Base-by-base conservation (phyloP, 2,888 invertebrate species). In the Acrobeloides nanus region DNA sequence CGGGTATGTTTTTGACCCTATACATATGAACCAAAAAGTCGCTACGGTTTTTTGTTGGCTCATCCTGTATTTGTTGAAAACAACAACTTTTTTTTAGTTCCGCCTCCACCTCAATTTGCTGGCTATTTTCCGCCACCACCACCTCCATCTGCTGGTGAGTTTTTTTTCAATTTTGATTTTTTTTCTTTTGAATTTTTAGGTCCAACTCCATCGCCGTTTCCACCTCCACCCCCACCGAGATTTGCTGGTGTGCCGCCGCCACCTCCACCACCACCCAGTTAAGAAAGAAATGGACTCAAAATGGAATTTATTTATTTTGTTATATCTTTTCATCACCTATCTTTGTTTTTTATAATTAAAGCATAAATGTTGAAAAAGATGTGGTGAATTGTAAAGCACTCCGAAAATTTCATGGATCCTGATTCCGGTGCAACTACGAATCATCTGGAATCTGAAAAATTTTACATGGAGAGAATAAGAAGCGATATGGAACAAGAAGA, bases 211-310 rank as follows among this genome's bases (percentile, higher is more conserved):
- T 21, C 31, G 10, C 38, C 35, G n/a, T 35, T 31, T 7, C 42
- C 46, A 4, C 43, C 45, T 34, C 51, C 51, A 4, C 51, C 51
- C 7, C 51, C 51, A 8, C 38, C 42, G 5, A 32, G 48, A 7
- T 37, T 17, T 34, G 21, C 44, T 15, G 20, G 34, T 23, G 41
- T 15, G 45, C n/a, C 24, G 34, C 40, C 40, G 8, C 42, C 45
- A 10, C 42, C 42, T 1, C 45, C 42, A 3, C 45, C 41, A 18
- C 40, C 40, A 15, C 18, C 26, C 21, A 8, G 25, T 12, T 45
- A 45, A 37, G 29, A 12, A 10, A 15, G 29, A 29, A 29, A 29
- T 12, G 29, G 29, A n/a, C n/a, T n/a, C n/a, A n/a, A n/a, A n/a
- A n/a, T n/a, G n/a, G n/a, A n/a, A n/a, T n/a, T 31, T 31, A 31